phyloP scores from a whole-genome alignment of 35 echinoderm and acorn worm genomes.

The Diadema setosum region DNA sequence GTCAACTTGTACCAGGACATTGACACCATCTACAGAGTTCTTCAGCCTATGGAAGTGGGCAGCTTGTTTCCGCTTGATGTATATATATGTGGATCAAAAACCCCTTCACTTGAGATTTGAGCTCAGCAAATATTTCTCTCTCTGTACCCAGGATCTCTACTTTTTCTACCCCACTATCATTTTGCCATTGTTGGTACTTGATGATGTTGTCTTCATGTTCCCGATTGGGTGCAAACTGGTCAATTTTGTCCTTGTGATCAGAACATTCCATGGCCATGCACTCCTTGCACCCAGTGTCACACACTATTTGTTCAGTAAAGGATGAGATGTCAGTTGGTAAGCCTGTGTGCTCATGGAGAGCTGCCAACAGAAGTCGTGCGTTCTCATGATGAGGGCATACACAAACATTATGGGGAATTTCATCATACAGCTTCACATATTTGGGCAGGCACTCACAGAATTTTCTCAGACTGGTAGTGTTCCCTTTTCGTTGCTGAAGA shows the following conservation, averaged over 20 bases:
- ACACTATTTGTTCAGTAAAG: background rate
- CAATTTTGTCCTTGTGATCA: background rate
- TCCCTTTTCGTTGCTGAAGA: background rate
- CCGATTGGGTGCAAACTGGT: background rate
- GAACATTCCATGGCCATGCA: background rate
- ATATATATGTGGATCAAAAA: background rate
- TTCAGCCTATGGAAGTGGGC: background rate
- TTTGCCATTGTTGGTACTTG: background rate
- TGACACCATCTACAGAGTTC: background rate
- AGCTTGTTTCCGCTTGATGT: background rate
- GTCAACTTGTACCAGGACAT: background rate
- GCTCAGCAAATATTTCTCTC: background rate
- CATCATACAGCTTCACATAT: too few relatives aligned
- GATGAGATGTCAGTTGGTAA: background rate
- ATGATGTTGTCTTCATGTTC: background rate
- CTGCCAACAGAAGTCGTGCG: too few relatives aligned
- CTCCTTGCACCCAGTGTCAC: background rate
- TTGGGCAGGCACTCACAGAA: too few relatives aligned
- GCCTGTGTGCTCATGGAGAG: background rate
- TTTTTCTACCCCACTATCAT: background rate
- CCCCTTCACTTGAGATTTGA: background rate
- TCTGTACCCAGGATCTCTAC: background rate
- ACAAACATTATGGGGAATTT: too few relatives aligned
- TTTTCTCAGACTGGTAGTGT: too few relatives aligned
- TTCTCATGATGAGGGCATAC: too few relatives aligned